A percentile compares a stretch with the other conserved stretches of the same genome.
These are phyloP conservation scores for Drosophila simulans DNA, from an alignment of 1,140 invertebrate species.

Conservation along the genomic window DNA sequence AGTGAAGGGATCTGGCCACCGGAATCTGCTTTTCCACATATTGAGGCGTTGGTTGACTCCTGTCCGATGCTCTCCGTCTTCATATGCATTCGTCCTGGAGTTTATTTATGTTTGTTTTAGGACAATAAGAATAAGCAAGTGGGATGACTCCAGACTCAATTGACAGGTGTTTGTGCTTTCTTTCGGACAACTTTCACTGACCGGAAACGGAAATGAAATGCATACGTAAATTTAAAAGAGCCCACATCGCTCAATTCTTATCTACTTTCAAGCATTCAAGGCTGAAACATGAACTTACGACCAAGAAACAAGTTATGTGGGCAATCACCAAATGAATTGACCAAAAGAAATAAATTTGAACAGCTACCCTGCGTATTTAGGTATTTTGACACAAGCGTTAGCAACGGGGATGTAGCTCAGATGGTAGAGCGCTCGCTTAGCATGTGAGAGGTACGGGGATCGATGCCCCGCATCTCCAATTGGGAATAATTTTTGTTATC, in stretches of 20 bases:
- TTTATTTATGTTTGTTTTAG: conserved; percentile 75
- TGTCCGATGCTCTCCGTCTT: conserved; percentile 1
- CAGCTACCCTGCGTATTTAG: neutral
- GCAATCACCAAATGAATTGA: neutral
- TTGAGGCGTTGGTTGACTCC: conserved; percentile 22
- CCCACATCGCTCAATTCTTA: conserved; percentile 42
- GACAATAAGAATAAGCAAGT: conserved; percentile 31
- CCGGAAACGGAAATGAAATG: conserved; percentile 81
- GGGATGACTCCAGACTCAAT: conserved; percentile 3
- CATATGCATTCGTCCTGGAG: conserved; percentile 51
- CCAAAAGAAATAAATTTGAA: neutral
- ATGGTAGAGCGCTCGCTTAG: conserved; percentile 94
- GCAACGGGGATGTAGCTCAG: conserved; percentile 85
- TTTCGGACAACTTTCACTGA: conserved; percentile 71
- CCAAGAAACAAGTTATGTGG: conserved; percentile 14
- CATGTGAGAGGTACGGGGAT: conserved; percentile 93
- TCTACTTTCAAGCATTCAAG: conserved; percentile 40
- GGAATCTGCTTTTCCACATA: conserved; percentile 31
- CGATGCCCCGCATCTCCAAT: conserved; percentile 89
- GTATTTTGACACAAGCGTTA: accelerated
- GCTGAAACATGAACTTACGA: conserved; percentile 11
- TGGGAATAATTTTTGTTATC: conserved; percentile 88
- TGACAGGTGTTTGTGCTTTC: conserved; percentile 69
- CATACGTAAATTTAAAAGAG: conserved; percentile 65
- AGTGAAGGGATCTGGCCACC: conserved; percentile 55